phyloP scores from a whole-genome alignment of 2,888 invertebrate species.

The Oasisia sp. region DNA sequence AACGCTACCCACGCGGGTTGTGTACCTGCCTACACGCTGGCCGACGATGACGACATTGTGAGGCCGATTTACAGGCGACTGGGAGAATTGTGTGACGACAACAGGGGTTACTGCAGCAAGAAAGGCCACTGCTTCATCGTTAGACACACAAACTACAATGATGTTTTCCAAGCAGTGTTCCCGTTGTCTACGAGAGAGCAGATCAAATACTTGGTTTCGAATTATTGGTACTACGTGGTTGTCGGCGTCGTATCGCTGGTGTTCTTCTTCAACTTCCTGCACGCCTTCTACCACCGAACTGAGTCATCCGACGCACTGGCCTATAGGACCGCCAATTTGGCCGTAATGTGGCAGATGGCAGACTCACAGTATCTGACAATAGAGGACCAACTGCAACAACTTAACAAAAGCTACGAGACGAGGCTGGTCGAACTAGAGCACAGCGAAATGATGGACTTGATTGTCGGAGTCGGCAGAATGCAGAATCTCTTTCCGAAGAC shows the following conservation, averaged over 20 bases:
- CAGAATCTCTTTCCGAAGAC: neutral
- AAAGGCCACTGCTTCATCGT: neutral
- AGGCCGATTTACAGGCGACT: neutral
- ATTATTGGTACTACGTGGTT: neutral
- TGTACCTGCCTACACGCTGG: neutral
- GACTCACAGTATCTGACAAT: neutral
- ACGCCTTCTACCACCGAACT: neutral
- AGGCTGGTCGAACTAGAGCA: neutral
- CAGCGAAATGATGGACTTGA: neutral
- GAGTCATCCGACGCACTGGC: neutral
- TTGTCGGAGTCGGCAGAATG: neutral
- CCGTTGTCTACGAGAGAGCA: neutral
- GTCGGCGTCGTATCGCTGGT: neutral
- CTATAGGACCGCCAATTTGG: neutral
- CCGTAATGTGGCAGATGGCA: neutral
- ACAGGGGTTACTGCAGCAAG: neutral
- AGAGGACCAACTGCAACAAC: neutral
- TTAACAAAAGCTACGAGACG: neutral
- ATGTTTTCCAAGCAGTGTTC: neutral
- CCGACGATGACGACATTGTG: conserved; percentile 12
- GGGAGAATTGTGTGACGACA: neutral
- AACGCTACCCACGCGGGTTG: neutral
- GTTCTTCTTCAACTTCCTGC: neutral
- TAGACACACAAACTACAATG: neutral
- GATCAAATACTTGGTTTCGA: neutral